These are phyloP conservation scores for Bombus terrestris DNA, from an alignment of 1,140 invertebrate species.

Conservation along the genomic window DNA sequence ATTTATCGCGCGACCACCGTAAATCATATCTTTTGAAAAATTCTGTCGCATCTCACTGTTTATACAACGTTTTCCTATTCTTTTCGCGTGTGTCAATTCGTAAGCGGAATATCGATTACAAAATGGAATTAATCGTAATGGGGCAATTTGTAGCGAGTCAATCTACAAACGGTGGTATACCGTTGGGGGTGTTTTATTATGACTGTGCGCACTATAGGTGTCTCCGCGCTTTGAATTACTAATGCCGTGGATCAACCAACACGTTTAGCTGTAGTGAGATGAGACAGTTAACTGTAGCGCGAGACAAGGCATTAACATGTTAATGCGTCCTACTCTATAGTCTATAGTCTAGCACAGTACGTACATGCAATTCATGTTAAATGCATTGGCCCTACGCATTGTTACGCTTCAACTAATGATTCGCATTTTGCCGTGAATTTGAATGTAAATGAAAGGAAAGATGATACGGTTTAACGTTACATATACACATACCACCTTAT, in stretches of 20 bases:
- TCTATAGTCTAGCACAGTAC: slow-evolving; percentile 9
- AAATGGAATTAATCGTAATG: slow-evolving; percentile 9
- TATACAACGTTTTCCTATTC: neutral
- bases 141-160: slow-evolving; percentile 31
- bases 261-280: slow-evolving; percentile 42
- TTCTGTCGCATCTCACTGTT: neutral
- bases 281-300: slow-evolving; percentile 45
- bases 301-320: slow-evolving; percentile 57
- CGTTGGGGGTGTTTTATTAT: slow-evolving; percentile 43
- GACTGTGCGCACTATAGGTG: slow-evolving; percentile 34
- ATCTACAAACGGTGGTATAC: neutral
- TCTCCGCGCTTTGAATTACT: slow-evolving; percentile 46
- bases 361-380: slow-evolving; percentile 52
- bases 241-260: slow-evolving; percentile 47
- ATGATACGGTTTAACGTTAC: slow-evolving; percentile 18
- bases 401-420: slow-evolving; percentile 38
- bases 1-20: neutral
- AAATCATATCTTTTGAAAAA: neutral
- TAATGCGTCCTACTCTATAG: slow-evolving; percentile 36
- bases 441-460: slow-evolving; percentile 43
- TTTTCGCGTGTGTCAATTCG: neutral
- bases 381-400: slow-evolving; percentile 47
- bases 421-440: slow-evolving; percentile 29
- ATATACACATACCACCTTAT: neutral
- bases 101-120: neutral